Percentiles rank a stretch among this genome's conserved stretches.
Conservation (phyloP, 2,797 vertebrate genomes). For the Columba guinea region DNA sequence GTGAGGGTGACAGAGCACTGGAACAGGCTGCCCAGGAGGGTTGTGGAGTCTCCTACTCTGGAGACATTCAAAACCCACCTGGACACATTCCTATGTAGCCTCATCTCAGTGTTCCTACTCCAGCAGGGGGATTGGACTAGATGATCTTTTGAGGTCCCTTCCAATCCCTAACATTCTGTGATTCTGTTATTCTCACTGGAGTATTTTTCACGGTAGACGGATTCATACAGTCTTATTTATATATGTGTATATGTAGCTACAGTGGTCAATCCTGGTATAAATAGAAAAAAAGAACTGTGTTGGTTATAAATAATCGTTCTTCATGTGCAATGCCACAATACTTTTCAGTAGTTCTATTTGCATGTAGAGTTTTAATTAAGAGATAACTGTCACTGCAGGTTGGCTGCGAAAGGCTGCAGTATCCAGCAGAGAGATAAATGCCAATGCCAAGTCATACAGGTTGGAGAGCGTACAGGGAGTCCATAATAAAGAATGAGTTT, state of each 20-base stretch:
- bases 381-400: conserved; percentile 81
- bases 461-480: conserved; percentile 72
- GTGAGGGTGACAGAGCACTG: no score
- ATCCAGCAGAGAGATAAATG: conserved; percentile 80
- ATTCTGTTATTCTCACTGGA: conserved; percentile 4
- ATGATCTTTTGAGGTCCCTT: no score
- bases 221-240: conserved; percentile 21
- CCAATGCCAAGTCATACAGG: conserved; percentile 73
- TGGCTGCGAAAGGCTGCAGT: conserved; percentile 75
- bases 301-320: conserved; percentile 66
- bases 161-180: no score
- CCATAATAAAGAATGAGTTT: conserved; percentile 66
- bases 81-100: no score
- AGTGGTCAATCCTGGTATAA: conserved; percentile 27
- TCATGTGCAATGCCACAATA: conserved; percentile 38
- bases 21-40: no score
- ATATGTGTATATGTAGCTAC: not conserved
- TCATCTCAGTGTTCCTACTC: no score
- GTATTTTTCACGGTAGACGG: not conserved
- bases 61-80: no score
- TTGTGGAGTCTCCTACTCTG: no score
- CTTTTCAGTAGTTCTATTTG: conserved; percentile 70
- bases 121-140: no score
- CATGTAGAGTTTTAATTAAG: conserved; percentile 83
- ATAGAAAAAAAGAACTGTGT: conserved; percentile 55